Base-by-base conservation (phyloP, 92 coral and sea anemone genomes). In the Pocillopora grandis region DNA sequence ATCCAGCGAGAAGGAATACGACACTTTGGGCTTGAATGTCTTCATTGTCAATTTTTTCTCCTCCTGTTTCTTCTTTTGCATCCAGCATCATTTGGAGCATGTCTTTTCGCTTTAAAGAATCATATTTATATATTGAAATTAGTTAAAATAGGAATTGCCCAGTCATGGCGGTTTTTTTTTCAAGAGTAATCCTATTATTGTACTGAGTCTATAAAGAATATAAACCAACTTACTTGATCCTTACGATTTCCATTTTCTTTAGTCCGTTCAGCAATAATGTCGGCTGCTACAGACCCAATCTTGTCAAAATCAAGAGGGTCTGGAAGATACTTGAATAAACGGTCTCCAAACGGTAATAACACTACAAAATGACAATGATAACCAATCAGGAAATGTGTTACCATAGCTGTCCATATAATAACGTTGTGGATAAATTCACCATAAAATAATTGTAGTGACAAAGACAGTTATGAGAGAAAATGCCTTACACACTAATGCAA, bases 81-180 rank as follows among this genome's bases (percentile, higher is more conserved):
- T 81, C 85, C 7, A 81, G 85, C 85, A 81, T 81, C 68, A 81
- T 36, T 58, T 81, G 85, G 13, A 81, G 12, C 85, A 81, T 21
- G 85, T 81, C 85, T 16, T 71, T 68, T 12, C 77, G 67, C 85
- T 42, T 3, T 42, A 42, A 42, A 42, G 52, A 42, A 7, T 42
- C 8, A 42, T 7, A 42, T 3, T 42, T 3, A 42, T 3, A 7
- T 42, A 42, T 42, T 42, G 52, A 42, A 42, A 42, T 7, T 42
- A 42, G 52, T 42, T 3, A 42, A 7, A 42, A 42, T 42, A 7
- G 52, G 52, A 42, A 42, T 42, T 42, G 52, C 52, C 52, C 4
- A 4, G 52, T 42, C 52, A 2, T 42, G 52, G 5, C 0, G 31
- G 31, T 27, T 27, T 27, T 27, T 27, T 27, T 27, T 27, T 42